These are phyloP conservation scores for Aleiodes alternator DNA, from an alignment of 2,888 invertebrate genomes.

Conservation along the genomic window DNA sequence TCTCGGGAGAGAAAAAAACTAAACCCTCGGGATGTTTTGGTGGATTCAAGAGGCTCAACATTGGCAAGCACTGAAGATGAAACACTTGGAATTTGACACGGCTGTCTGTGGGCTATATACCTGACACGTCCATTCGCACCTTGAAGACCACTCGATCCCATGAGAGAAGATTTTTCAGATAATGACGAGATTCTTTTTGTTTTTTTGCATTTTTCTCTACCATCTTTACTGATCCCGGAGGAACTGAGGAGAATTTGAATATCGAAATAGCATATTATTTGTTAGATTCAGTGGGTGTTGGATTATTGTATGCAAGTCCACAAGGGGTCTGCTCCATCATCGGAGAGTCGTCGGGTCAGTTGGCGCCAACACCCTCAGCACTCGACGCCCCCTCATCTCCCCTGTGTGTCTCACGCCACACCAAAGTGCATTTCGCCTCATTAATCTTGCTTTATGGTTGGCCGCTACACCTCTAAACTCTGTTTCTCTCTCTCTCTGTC, in stretches of 20 bases:
- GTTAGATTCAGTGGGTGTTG: conserved; percentile 21
- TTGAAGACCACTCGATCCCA: not conserved
- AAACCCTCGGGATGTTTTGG: conserved; percentile 6
- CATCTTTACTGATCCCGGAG: too few relatives aligned
- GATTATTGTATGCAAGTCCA: conserved; percentile 28
- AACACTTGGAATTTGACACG: conserved; percentile 23
- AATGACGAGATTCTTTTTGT: too few relatives aligned
- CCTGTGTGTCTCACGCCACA: conserved; percentile 39
- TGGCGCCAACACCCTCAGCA: conserved; percentile 64
- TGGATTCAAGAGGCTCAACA: too few relatives aligned
- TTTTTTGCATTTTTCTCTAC: too few relatives aligned
- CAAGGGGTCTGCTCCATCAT: conserved; percentile 35
- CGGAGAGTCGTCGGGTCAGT: conserved; percentile 60
- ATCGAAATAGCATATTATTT: conserved; percentile 20
- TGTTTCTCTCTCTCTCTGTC: conserved; percentile 22
- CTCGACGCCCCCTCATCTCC: conserved; percentile 32
- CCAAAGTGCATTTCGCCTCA: conserved; percentile 65
- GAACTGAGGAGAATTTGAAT: conserved; percentile 39
- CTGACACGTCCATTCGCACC: conserved; percentile 11
- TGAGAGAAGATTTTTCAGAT: too few relatives aligned
- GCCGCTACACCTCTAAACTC: conserved; percentile 63
- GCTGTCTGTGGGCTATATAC: not conserved
- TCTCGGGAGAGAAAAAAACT: not conserved
- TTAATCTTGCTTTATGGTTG: conserved; percentile 66
- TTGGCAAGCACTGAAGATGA: not conserved